A percentile compares a stretch with the other conserved stretches of the same genome.
These are phyloP conservation scores for Tenthredo scrophulariae DNA, from an alignment of 2,888 invertebrate species.

Conservation along the genomic window DNA sequence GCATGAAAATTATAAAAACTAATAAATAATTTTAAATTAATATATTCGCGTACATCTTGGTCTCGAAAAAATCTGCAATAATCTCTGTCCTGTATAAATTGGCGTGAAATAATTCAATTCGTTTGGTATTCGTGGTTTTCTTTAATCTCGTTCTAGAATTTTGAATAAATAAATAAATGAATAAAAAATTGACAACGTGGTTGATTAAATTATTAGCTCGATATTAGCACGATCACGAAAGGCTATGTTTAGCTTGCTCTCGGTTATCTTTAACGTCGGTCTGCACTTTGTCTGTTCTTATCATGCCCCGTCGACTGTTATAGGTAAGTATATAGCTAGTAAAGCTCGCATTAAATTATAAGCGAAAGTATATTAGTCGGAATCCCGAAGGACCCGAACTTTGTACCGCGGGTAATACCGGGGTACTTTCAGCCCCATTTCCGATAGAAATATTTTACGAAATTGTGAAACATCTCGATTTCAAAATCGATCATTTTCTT, in stretches of 20 bases:
- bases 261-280: slow-evolving; percentile 32
- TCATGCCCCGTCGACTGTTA: not conserved
- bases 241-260: slow-evolving; percentile 6
- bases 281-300: slow-evolving; percentile 42
- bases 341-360: not conserved
- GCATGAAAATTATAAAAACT: too few species aligned
- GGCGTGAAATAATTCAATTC: too few species aligned
- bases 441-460: too few species aligned
- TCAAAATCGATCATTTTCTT: too few species aligned
- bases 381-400: not conserved
- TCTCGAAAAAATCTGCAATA: too few species aligned
- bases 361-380: not conserved
- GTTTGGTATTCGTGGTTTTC: not conserved
- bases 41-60: too few species aligned
- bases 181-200: not conserved
- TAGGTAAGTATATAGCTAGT: not conserved
- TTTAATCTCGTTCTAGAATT: too few species aligned
- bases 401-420: not conserved
- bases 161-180: too few species aligned
- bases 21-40: not conserved
- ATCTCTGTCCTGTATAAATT: too few species aligned
- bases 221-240: not conserved
- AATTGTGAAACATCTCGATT: too few species aligned
- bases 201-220: not conserved
- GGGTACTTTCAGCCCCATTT: not conserved